A percentile compares a stretch with the other conserved stretches of the same genome.
Conservation (phyloP, 2,888 invertebrate species). For the Scaptomyza caliginosa region DNA sequence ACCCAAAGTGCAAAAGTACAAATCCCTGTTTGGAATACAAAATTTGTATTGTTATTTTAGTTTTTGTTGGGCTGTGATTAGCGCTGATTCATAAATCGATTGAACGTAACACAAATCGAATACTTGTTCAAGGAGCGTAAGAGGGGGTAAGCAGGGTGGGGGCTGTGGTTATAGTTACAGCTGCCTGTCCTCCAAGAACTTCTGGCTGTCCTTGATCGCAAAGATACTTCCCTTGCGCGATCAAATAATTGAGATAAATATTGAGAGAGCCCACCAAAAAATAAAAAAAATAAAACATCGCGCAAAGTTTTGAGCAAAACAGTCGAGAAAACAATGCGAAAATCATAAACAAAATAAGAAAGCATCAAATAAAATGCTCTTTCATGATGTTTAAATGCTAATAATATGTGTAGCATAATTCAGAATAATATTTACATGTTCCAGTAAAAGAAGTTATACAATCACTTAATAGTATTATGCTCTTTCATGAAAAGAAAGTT, state of each 20-base stretch:
- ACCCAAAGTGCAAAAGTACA: constrained; percentile 84
- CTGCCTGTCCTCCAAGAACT: constrained; percentile 9
- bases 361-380: constrained; percentile 1
- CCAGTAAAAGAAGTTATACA: too few relatives aligned
- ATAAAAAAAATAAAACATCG: constrained; percentile 33
- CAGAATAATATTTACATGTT: too few relatives aligned
- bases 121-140: neutral
- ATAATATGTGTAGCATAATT: too few relatives aligned
- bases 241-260: constrained; percentile 82
- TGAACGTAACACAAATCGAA: constrained; percentile 22
- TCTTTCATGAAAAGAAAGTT: too few relatives aligned
- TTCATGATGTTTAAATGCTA: too few relatives aligned
- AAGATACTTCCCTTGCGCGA: constrained; percentile 45
- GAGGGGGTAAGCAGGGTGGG: neutral
- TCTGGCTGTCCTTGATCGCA: neutral
- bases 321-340: constrained; percentile 4
- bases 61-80: constrained; percentile 49
- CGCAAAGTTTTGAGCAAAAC: constrained; percentile 12
- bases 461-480: too few relatives aligned
- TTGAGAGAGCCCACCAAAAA: constrained; percentile 30
- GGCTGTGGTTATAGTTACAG: constrained; percentile 2
- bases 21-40: constrained; percentile 83
- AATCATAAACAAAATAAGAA: neutral
- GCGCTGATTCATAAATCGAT: constrained; percentile 71
- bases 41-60: constrained; percentile 35